Conservation (phyloP, 1,140 invertebrate species). For the Phortica variegata region DNA sequence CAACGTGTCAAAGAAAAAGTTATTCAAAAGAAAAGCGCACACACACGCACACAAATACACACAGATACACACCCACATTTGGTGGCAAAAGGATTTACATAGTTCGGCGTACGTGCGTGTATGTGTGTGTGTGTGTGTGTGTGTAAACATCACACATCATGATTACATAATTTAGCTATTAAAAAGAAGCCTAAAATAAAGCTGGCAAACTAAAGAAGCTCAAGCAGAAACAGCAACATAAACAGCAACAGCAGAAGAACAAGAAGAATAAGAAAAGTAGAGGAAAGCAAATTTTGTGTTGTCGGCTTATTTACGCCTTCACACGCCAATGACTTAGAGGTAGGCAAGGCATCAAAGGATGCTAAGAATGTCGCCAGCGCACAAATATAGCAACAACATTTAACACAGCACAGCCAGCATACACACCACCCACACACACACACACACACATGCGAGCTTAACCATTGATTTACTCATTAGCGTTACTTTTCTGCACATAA, state of each 20-base stretch:
- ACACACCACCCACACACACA: background rate
- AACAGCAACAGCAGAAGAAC: no score
- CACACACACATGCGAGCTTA: conserved; percentile 40
- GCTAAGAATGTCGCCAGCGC: conserved; percentile 4
- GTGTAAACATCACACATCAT: conserved; percentile 49
- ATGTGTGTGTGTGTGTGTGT: conserved; percentile 20
- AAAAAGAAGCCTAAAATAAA: conserved; percentile 42
- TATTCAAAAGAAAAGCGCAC: background rate
- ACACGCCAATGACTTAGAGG: conserved; percentile 34
- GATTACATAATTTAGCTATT: conserved; percentile 55
- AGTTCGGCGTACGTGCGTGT: conserved; percentile 30
- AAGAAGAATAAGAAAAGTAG: no score
- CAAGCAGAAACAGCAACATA: background rate
- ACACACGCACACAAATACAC: conserved; percentile 41
- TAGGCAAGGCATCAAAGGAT: conserved; percentile 40
- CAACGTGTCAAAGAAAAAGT: conserved; percentile 28
- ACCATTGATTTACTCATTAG: conserved; percentile 48
- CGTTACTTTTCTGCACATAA: conserved; percentile 51
- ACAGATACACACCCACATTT: background rate
- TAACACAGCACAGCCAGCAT: no score
- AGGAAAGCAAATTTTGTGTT: background rate
- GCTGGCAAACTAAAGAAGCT: conserved; percentile 7
- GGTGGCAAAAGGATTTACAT: conserved; percentile 35
- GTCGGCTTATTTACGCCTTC: conserved; percentile 47
- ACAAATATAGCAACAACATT: conserved; percentile 34